Conservation (phyloP, 2,797 vertebrate species). For the Parotocinclus haroldoi region DNA sequence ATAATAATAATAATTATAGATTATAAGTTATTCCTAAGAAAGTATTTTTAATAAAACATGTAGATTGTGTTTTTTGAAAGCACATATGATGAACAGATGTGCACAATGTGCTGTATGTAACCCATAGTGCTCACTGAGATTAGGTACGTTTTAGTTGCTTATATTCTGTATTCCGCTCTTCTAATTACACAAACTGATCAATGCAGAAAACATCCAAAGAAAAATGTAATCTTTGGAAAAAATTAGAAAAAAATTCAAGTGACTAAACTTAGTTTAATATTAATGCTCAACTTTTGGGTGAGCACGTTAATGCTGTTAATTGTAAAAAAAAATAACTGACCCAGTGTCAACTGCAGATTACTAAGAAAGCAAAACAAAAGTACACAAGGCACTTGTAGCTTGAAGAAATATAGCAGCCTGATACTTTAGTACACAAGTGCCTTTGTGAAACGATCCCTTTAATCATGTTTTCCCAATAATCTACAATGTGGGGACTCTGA, state of each 20-base stretch:
- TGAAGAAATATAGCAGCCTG: background rate
- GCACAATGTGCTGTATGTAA: too few species aligned
- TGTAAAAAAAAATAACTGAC: slow-evolving; percentile 9
- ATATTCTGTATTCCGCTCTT: background rate
- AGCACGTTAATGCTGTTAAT: slow-evolving; percentile 11
- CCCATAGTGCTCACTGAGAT: too few species aligned
- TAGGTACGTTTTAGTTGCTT: background rate
- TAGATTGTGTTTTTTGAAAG: too few species aligned
- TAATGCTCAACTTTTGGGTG: background rate
- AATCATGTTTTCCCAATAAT: slow-evolving; percentile 24
- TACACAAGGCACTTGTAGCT: background rate
- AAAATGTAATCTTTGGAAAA: too few species aligned
- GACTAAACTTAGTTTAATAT: background rate
- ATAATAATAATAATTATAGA: too few species aligned
- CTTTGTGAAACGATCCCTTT: slow-evolving; percentile 18
- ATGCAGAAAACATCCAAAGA: too few species aligned
- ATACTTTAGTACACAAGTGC: background rate
- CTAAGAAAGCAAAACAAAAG: background rate
- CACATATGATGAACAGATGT: too few species aligned
- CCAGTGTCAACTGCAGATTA: background rate
- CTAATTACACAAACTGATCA: slow-evolving; percentile 22
- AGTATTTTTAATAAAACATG: too few species aligned
- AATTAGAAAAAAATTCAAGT: too few species aligned
- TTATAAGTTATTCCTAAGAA: too few species aligned
- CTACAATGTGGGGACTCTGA: slow-evolving; percentile 3